A percentile compares a stretch with the other conserved stretches of the same genome.
phyloP scores from a whole-genome alignment of 2,113 vertebrate genomes.

The Sebastes fasciatus region DNA sequence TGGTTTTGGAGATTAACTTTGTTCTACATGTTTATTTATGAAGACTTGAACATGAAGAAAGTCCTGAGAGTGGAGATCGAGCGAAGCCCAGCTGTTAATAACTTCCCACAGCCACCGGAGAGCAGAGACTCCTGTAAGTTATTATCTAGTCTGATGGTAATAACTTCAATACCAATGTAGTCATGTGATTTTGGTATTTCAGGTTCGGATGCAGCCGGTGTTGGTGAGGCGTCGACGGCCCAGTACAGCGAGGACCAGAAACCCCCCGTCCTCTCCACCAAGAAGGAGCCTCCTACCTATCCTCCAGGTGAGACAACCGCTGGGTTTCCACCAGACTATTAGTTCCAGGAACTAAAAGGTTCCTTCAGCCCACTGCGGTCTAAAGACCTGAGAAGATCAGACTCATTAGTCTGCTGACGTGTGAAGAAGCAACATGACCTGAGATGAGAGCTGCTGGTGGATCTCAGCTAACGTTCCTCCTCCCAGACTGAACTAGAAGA shows the following conservation, averaged over 20 bases:
- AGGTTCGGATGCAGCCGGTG: conserved; percentile 51
- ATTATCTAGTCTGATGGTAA: too few species aligned
- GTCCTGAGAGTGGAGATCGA: conserved; percentile 61
- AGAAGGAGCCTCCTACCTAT: conserved; percentile 87
- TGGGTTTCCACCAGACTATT: too few species aligned
- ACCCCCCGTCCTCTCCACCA: conserved; percentile 58
- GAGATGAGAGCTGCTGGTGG: too few species aligned
- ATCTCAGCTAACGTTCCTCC: too few species aligned
- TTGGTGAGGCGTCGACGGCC: conserved; percentile 64
- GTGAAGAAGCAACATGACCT: too few species aligned
- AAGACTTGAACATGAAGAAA: conserved; percentile 78
- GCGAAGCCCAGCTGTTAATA: conserved; percentile 13
- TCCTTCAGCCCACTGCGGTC: neutral
- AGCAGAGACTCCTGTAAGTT: conserved; percentile 62
- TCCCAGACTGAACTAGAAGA: too few species aligned
- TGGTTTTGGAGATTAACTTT: neutral
- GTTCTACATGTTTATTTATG: conserved; percentile 2
- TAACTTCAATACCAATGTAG: too few species aligned
- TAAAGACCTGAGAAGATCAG: too few species aligned
- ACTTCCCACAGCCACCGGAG: conserved; percentile 62
- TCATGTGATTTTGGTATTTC: neutral
- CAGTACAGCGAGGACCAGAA: conserved; percentile 77
- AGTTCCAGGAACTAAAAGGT: neutral
- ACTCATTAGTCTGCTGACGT: too few species aligned
- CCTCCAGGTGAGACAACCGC: conserved; percentile 83